Conservation (phyloP, 1,140 invertebrate species). For the Psix sp. region DNA sequence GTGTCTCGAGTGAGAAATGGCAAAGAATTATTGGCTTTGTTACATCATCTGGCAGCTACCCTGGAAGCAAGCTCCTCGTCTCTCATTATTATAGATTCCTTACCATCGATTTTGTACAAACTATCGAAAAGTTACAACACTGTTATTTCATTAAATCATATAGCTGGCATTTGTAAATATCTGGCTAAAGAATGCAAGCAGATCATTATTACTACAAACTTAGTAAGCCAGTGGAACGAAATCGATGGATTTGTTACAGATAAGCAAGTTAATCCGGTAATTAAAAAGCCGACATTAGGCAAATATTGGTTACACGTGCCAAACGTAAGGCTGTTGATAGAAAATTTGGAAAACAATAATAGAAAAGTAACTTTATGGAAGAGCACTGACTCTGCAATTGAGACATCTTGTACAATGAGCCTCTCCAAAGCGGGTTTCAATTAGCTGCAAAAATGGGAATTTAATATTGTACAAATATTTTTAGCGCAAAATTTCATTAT, state of each 20-base stretch:
- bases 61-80: constrained; percentile 70
- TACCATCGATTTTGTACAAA: constrained; percentile 77
- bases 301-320: constrained; percentile 73
- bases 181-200: constrained; percentile 77
- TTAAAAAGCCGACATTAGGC: constrained; percentile 68
- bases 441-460: no score
- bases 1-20: constrained; percentile 64
- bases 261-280: constrained; percentile 21
- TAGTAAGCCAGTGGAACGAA: constrained; percentile 79
- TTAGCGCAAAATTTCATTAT: no score
- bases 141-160: constrained; percentile 75
- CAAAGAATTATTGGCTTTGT: constrained; percentile 75
- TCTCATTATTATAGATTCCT: constrained; percentile 81
- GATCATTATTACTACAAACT: constrained; percentile 79
- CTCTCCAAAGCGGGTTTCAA: constrained; percentile 60
- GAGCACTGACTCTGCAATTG: constrained; percentile 63
- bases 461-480: no score
- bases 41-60: constrained; percentile 66
- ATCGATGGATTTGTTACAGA: constrained; percentile 56
- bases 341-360: constrained; percentile 54
- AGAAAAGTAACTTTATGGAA: constrained; percentile 71
- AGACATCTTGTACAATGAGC: constrained; percentile 40
- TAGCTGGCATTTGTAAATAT: constrained; percentile 78
- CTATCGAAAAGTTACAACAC: constrained; percentile 59
- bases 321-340: constrained; percentile 69